Conservation (phyloP, 2,797 vertebrate species). For the Vespertilio murinus region DNA sequence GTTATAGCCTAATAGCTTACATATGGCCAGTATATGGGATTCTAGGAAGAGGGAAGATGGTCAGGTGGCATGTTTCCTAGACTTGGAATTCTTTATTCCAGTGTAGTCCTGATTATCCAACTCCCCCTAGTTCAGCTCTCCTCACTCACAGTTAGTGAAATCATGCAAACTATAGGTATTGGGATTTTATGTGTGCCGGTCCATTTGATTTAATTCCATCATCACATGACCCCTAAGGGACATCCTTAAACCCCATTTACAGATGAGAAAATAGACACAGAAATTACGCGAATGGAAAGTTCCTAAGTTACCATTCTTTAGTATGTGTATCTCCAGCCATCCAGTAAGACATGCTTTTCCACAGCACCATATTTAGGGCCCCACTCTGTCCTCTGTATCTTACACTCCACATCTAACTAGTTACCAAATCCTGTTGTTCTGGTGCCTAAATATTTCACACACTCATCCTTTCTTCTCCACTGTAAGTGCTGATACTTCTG, state of each 20-base stretch:
- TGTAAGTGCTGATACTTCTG: not conserved
- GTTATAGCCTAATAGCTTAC: not conserved
- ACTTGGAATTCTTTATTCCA: not conserved
- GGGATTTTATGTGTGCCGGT: conserved; percentile 28
- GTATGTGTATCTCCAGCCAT: not conserved
- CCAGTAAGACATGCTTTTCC: not conserved
- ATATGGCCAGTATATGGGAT: not conserved
- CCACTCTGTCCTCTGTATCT: not conserved
- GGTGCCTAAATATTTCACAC: not conserved
- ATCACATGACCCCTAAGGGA: conserved; percentile 46
- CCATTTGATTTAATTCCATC: conserved; percentile 46
- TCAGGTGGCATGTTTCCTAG: conserved; percentile 8
- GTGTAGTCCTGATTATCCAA: not conserved
- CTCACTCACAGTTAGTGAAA: conserved; percentile 40
- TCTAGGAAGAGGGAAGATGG: conserved; percentile 25
- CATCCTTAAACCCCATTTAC: conserved; percentile 55
- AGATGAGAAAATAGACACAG: conserved; percentile 55
- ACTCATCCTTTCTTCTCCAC: not conserved
- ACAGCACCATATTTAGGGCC: not conserved
- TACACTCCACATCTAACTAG: not conserved
- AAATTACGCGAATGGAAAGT: not conserved
- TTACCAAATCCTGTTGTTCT: not conserved
- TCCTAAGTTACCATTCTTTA: not conserved
- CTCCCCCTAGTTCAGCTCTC: not conserved
- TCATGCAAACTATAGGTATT: conserved; percentile 28